Evolutionary conservation across 2,797 vertebrate genomes (phyloP).

Genomic region (Paramormyrops hopkinsi): DNA sequence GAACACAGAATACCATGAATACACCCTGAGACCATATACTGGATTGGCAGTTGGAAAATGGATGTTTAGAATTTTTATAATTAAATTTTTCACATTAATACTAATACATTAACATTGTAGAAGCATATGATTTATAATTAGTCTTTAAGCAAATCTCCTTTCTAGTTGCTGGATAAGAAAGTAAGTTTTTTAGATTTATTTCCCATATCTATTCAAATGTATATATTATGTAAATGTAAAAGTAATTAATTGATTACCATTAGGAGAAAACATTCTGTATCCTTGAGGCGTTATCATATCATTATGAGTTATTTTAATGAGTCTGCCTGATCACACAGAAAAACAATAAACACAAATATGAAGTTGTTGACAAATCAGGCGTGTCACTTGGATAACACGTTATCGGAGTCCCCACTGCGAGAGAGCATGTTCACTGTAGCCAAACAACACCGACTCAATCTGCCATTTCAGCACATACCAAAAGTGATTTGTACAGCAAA

Average conservation of each 20-base stretch:
- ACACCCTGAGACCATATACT: background rate
- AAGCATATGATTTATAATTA: background rate
- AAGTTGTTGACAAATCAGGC: conserved; percentile 13
- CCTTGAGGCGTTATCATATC: background rate
- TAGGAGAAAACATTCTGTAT: conserved; percentile 47
- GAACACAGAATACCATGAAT: background rate
- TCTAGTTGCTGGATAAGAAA: background rate
- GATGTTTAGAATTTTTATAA: background rate
- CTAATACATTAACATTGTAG: background rate
- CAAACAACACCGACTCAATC: background rate
- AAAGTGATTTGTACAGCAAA: background rate
- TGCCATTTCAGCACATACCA: background rate
- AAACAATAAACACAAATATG: conserved; percentile 15
- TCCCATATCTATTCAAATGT: background rate
- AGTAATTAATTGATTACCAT: conserved; percentile 36
- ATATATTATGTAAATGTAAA: background rate
- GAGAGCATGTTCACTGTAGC: background rate
- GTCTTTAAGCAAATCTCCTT: background rate
- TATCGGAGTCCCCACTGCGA: background rate
- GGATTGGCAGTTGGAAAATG: background rate
- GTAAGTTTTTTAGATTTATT: background rate
- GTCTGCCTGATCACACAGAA: conserved; percentile 4
- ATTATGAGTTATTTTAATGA: conserved; percentile 8
- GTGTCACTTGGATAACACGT: background rate
- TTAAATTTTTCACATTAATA: background rate